Evolutionary conservation across 2,113 vertebrate species (phyloP), one percentile per base, ranked within the genome.

Genomic region (Meles meles): DNA sequence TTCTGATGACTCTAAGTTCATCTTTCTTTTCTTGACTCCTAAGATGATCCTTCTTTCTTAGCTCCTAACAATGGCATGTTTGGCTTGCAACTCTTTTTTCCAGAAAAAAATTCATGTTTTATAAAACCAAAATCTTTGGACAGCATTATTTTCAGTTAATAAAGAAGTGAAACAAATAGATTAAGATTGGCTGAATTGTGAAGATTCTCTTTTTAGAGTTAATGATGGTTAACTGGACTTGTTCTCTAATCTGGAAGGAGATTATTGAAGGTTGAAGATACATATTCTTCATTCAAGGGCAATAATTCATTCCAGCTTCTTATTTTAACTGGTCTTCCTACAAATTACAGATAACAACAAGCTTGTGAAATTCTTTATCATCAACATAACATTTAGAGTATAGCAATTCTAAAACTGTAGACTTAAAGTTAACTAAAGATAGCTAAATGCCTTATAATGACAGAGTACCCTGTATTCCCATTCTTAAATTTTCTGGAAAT

Each of bases 1-100:
- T 98, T 98, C 98, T 97, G 93, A 97, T 95, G 96, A 85, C 37
- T 97, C 63, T 85, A 79, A 95, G 94, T 84, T 95, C 80, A 82
- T 63, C 98, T 98, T 93, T 92, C 94, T 97, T 92, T 95, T 79
- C 93, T 94, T 97, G 52, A 87, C 77, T 95, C 95, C 93, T 98
- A 97, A 79, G 77, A 94, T 97, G 97, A 96, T 98, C 96, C 97
- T 98, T 98, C 96, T 98, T 96, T 98, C 98, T 98, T 97, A 98
- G 98, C 98, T 99, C 97, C 98, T 99, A 98, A 99, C 98, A 98
- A 97, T 97, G 97, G 98, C 98, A 98, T 98, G 98, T 97, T 98
- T 98, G 97, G 97, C 98, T 99, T 98, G 77, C 88, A 97, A 21
- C 82, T 97, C 76, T 95, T 94, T 95, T 95, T 95, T 87, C 90